Base-by-base conservation (phyloP, 2,888 invertebrate species). In the Synergus japonicus region DNA sequence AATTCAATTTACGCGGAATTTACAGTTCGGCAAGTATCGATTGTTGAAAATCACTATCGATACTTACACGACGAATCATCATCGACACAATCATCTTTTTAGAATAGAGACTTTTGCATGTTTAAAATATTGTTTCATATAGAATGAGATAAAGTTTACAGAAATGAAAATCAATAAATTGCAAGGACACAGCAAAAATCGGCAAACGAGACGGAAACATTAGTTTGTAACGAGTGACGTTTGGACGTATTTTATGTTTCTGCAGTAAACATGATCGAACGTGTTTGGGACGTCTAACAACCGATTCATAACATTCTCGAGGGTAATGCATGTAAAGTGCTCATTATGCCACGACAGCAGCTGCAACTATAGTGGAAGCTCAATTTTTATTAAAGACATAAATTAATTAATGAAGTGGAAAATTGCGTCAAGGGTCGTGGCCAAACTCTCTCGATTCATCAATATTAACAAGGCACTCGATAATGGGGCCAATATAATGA, bases 261-360 rank as follows among this genome's bases (percentile, higher is more conserved):
- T 41, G 44, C 43, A 49, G 29, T 49, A 54, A 54, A 73, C 49
- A 73, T 22, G 22, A 60, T 60, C 60, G 60, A 60, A 60, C 22
- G 60, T 60, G 22, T 60, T 60, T 49, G 37, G 37, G 73, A 49
- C 37, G 37, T 15, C 15, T 60, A 9, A 5, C 69, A 69, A 69
- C 46, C 29, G 49, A 29, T 73, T 29, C 49, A 54, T 73, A 29
- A 73, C 29, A 73, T n/a, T 37, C 49, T 73, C 73, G n/a, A 73
- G 37, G 49, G 73, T n/a, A 73, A 54, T 73, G 49, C 73, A 73
- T 73, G 46, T 73, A 73, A 54, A 73, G 49, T 73, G 73, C 73
- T 73, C n/a, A 73, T 73, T 73, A 73, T 73, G 37, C 54, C 49
- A 22, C 46, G 49, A 29, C 29, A 69, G 46, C 15, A 29, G 8